Percentiles rank a stretch among this genome's conserved stretches.
Evolutionary conservation across 2,888 invertebrate species (phyloP).

Genomic region (Myopa tessellatipennis): DNA sequence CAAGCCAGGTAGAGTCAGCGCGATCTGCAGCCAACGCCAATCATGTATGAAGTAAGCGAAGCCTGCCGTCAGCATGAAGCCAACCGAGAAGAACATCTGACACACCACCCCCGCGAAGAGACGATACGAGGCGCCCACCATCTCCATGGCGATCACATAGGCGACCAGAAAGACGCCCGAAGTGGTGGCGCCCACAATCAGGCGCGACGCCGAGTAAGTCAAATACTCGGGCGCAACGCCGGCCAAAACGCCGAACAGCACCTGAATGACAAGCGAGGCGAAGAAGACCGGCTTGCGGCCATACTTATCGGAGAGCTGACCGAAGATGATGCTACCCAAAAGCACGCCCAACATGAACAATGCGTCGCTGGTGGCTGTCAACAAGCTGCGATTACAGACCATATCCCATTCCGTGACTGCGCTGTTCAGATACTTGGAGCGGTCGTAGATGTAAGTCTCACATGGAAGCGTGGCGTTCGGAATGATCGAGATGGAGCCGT

Average conservation of each 20-base stretch:
- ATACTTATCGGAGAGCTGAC: conserved; percentile 78
- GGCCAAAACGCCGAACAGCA: conserved; percentile 74
- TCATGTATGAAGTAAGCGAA: conserved; percentile 77
- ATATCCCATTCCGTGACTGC: conserved; percentile 78
- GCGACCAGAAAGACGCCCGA: conserved; percentile 83
- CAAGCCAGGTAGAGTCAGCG: conserved; percentile 76
- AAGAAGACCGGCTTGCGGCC: conserved; percentile 81
- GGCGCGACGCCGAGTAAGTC: conserved; percentile 75
- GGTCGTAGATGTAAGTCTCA: conserved; percentile 73
- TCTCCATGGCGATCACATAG: conserved; percentile 81
- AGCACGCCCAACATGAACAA: conserved; percentile 77
- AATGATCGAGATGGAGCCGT: conserved; percentile 51
- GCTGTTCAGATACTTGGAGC: conserved; percentile 72
- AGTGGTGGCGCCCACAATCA: conserved; percentile 79
- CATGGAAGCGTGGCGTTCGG: conserved; percentile 67
- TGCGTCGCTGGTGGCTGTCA: conserved; percentile 76
- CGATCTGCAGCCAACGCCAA: conserved; percentile 79
- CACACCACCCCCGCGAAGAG: conserved; percentile 78
- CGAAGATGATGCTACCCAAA: conserved; percentile 78
- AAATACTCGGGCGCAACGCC: conserved; percentile 77
- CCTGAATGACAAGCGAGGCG: conserved; percentile 76
- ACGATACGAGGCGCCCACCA: conserved; percentile 78
- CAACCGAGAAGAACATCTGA: conserved; percentile 80
- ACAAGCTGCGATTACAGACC: conserved; percentile 75
- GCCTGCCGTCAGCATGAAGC: conserved; percentile 77